phyloP scores from a whole-genome alignment of 2,888 invertebrate species.

The Halictus ligatus region DNA sequence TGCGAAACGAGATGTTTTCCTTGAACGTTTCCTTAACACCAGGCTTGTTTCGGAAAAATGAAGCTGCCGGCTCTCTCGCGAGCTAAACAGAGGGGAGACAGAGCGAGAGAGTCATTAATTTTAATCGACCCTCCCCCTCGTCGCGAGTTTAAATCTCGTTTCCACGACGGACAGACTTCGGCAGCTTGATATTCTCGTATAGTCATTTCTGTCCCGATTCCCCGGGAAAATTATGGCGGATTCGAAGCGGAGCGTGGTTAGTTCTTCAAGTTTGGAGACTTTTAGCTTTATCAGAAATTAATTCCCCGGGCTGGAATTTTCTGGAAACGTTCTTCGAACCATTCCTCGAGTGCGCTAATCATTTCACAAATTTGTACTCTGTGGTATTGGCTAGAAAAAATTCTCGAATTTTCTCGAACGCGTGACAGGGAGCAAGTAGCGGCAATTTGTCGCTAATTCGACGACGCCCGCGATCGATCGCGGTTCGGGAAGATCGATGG shows the following conservation, averaged over 20 bases:
- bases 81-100: neutral
- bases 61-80: conserved; percentile 12
- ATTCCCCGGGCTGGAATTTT: neutral
- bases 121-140: conserved; percentile 27
- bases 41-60: conserved; percentile 31
- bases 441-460: neutral
- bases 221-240: neutral
- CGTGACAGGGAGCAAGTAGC: neutral
- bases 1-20: conserved; percentile 50
- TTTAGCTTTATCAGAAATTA: neutral
- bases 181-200: neutral
- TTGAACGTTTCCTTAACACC: conserved; percentile 53
- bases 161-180: neutral
- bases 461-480: neutral
- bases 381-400: neutral
- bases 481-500: neutral
- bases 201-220: neutral
- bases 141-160: conserved; percentile 20
- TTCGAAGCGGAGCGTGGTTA: neutral
- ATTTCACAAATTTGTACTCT: neutral
- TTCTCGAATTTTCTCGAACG: neutral
- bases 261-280: neutral
- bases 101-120: conserved; percentile 38
- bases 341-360: neutral
- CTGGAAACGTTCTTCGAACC: neutral